Evolutionary conservation across 2,797 vertebrate genomes (phyloP).

Genomic region (Thunnus albacares): DNA sequence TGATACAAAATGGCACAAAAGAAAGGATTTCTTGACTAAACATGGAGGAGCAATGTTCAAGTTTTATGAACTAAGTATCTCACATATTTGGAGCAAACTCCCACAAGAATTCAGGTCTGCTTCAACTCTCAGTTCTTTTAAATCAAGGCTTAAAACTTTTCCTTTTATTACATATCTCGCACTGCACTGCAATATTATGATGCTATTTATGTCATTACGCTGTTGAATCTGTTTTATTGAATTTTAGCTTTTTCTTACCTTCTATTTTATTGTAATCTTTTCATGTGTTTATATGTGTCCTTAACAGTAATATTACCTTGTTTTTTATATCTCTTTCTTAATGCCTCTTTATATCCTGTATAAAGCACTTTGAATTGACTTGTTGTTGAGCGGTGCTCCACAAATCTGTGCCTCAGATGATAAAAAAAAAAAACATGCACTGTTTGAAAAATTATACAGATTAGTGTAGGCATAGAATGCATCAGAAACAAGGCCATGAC

Average conservation of each 20-base stretch:
- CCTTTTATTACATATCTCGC: not conserved
- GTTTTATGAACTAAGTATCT: not conserved
- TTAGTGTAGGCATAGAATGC: not conserved
- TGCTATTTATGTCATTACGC: not conserved
- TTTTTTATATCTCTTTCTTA: not conserved
- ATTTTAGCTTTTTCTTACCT: not conserved
- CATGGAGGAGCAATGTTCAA: too few relatives aligned
- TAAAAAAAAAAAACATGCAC: not conserved
- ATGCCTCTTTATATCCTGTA: not conserved
- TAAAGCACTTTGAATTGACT: not conserved
- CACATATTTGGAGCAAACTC: not conserved
- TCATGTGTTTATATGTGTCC: too few relatives aligned
- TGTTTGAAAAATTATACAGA: conserved; percentile 1
- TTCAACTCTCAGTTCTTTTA: not conserved
- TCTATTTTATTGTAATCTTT: not conserved
- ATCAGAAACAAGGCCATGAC: not conserved
- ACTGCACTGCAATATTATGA: not conserved
- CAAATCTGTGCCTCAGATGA: not conserved
- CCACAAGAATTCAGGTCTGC: not conserved
- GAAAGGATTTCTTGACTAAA: not conserved
- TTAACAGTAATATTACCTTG: not conserved
- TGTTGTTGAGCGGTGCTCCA: not conserved
- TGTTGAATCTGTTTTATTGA: not conserved
- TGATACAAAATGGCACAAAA: not conserved
- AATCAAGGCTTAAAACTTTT: not conserved